phyloP scores from a whole-genome alignment of 2,888 invertebrate species.

The Horisme vitalbata region DNA sequence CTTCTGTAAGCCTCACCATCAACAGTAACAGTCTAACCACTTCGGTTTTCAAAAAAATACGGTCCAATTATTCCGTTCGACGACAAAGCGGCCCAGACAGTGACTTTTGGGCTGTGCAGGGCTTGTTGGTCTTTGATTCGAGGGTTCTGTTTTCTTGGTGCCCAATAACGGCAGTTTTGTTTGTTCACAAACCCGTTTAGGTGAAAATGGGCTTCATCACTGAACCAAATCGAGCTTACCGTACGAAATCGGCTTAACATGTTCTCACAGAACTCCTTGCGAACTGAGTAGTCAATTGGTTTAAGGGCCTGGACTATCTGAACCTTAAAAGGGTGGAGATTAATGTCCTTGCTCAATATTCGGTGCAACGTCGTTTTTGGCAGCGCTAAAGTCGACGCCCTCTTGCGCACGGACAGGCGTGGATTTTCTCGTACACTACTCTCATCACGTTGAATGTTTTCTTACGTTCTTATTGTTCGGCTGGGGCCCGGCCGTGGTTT shows the following conservation, averaged over 20 bases:
- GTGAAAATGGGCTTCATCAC: constrained; percentile 1
- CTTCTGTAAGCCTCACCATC: no score
- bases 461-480: neutral
- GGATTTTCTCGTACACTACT: constrained; percentile 21
- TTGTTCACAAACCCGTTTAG: constrained; percentile 16
- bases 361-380: constrained; percentile 3
- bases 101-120: constrained; percentile 22
- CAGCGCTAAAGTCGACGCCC: constrained; percentile 12
- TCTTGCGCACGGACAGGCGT: constrained; percentile 24
- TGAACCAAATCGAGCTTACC: neutral
- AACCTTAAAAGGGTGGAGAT: constrained; percentile 25
- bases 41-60: constrained; percentile 18
- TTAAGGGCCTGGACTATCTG: constrained; percentile 33
- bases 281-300: constrained; percentile 1
- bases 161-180: constrained; percentile 19
- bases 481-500: constrained; percentile 25
- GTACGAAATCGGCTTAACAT: neutral
- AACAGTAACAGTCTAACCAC: no score
- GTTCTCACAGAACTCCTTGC: neutral
- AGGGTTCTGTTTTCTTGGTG: neutral
- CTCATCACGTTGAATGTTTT: constrained; percentile 24
- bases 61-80: constrained; percentile 27
- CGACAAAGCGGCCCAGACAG: constrained; percentile 29
- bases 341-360: constrained; percentile 16
- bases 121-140: constrained; percentile 1